Evolutionary conservation across 2,113 vertebrate genomes (phyloP), one percentile per base, ranked within the genome.

Genomic region (Circaetus cinerascens): DNA sequence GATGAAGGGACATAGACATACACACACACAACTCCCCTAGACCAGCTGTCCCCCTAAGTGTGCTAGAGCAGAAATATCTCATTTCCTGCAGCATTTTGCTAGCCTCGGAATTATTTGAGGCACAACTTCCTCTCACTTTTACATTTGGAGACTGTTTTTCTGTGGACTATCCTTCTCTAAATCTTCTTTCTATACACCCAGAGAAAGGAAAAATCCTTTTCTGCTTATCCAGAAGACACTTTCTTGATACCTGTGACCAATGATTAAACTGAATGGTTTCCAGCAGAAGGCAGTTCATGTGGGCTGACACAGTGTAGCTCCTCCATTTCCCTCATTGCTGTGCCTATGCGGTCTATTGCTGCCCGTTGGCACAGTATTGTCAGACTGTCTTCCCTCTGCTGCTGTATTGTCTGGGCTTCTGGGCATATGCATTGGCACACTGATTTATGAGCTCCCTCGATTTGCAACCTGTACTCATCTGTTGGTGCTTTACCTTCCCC

Each of bases 341-440:
- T 78, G 71, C 71, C 13, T 18, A 5, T 57, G 34, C 34, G n/a
- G 23, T 36, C 34, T 40, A 3, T 62, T 75, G 60, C 71, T 40
- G 41, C 4, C 45, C 1, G 0, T 1, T 41, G 64, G 55, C 14
- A 27, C 5, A 1, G 55, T 64, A 34, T 32, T 51, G 27, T 21
- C 50, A 29, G 26, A 3, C 69, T 53, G 56, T 68, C 51, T 50
- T 51, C 26, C 53, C 59, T 68, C 64, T 38, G n/a, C 62, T 83
- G 81, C 56, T 82, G 38, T 7, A 34, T 8, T 8, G 45, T 74
- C 78, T 40, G 74, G 48, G 46, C 40, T 81, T 69, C 76, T 86
- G 46, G 48, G 46, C n/a, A 36, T 15, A 9, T 7, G 17, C 0
- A 1, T 40, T 38, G 43, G 53, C 55, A 59, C 32, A 8, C 15